Evolutionary conservation across 2,888 invertebrate species (phyloP), one percentile per base, ranked within the genome.

Genomic region (Seira sanloemensis): DNA sequence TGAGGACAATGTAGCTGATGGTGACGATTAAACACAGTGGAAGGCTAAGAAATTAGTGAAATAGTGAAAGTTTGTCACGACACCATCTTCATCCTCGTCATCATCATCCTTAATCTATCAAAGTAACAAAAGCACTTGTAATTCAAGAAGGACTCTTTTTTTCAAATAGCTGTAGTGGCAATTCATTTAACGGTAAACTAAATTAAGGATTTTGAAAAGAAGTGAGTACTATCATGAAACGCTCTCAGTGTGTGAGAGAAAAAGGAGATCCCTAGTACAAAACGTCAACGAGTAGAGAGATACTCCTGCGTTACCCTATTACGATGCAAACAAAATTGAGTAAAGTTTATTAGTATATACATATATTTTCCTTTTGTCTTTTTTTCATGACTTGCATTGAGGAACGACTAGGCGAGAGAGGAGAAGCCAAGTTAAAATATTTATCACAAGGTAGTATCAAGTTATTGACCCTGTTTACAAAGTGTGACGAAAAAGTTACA

Each of bases 381-480:
- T 76, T 46, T 16, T 62, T 46, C 76, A 65, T 21, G 24, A n/a
- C n/a, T 21, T n/a, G n/a, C 26, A 37, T 68, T 19, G 27, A 68
- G 27, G 26, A 37, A 12, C 37, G 19, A 18, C n/a, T n/a, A n/a
- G n/a, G n/a, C n/a, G n/a, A 26, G 5, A 68, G n/a, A 18, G 2
- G n/a, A 26, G 27, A 24, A 9, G 37, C 37, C 37, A 37, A 37
- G 37, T 7, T 37, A 37, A 37, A 37, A 25, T 68, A 66, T 9
- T 9, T 66, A 66, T 66, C 12, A n/a, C 12, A 21, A 78, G 77
- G 69, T 65, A 72, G 62, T 72, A 78, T 71, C 46, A 82, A 82
- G 82, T 76, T 82, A 82, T 82, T 82, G 82, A 82, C 82, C 82
- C 82, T 82, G 82, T 82, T 82, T 82, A 66, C 65, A 82, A 76